A percentile compares a stretch with the other conserved stretches of the same genome.
Conservation (phyloP, 2,888 invertebrate genomes). For the Hydropsyche betteni region DNA sequence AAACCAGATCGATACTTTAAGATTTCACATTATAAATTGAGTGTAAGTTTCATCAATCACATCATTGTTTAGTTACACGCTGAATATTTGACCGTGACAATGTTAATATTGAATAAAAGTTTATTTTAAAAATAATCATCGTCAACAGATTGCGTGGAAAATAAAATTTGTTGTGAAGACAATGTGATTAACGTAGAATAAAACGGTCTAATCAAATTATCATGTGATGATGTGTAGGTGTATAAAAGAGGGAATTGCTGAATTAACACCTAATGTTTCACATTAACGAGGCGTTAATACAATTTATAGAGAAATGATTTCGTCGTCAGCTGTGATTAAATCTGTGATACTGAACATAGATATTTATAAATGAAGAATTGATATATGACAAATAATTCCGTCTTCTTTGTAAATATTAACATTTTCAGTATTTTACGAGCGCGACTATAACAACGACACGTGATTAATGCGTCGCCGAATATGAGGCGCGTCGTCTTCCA, state of each 20-base stretch:
- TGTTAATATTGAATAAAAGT: background rate
- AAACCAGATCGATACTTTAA: too few relatives aligned
- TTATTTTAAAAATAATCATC: background rate
- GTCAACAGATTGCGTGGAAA: too few relatives aligned
- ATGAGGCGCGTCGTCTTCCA: slow-evolving; percentile 36
- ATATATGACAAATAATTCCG: slow-evolving; percentile 43
- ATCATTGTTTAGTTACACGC: background rate
- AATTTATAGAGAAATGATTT: too few relatives aligned
- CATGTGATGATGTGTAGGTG: too few relatives aligned
- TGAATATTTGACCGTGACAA: background rate
- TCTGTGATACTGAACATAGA: background rate
- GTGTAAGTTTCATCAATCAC: background rate
- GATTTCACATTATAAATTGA: background rate
- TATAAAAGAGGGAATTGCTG: too few relatives aligned
- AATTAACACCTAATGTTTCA: too few relatives aligned
- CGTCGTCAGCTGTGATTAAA: too few relatives aligned
- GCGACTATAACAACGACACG: slow-evolving; percentile 33
- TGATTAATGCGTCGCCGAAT: slow-evolving; percentile 44
- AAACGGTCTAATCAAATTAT: too few relatives aligned
- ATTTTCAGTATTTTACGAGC: slow-evolving; percentile 46
- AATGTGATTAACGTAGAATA: too few relatives aligned
- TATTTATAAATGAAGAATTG: slow-evolving; percentile 27
- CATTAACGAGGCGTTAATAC: too few relatives aligned
- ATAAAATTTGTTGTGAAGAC: too few relatives aligned
- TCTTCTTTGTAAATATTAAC: slow-evolving; percentile 44